Evolutionary conservation across 2,888 invertebrate genomes (phyloP), one percentile per base, ranked within the genome.

Genomic region (Rhagonycha lutea): DNA sequence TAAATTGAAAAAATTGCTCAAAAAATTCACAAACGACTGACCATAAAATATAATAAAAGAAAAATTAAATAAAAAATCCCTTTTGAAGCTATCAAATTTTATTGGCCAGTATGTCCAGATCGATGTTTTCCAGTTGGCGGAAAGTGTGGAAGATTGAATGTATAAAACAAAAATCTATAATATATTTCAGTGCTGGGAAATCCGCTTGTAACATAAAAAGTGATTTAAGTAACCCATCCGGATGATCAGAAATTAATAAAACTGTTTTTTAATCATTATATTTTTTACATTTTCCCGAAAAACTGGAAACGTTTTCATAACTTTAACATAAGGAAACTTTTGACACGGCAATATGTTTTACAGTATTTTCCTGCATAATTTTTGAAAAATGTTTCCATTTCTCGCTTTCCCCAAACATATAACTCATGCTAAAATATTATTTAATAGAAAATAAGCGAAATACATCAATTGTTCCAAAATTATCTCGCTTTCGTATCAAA

Each of bases 111-210:
- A 63, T 69, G 73, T 69, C 63, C 69, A 73, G 62, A 73, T 69
- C 69, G 47, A 73, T 73, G 73, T 73, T 23, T 73, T 73, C 73
- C 60, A 26, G 69, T n/a, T 63, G 28, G 63, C 23, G 63, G 69
- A 62, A 69, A 26, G 32, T 72, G 61, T 23, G 61, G 68, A 72
- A 72, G 68, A 72, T 68, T 68, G 72, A 68, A 72, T 72, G 68
- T 14, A 71, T 47, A 71, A 65, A 63, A 14, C 62, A 71, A 61
- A 72, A 29, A 14, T 23, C 9, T 60, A 24, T 67, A 24, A 65
- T 60, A 72, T 67, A 67, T 63, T 62, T 70, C 29, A 5, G 11
- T 23, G n/a, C n/a, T n/a, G 61, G 9, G 28, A 24, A 18, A 14
- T 23, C 24, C 61, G 14, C 11, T 60, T 47, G 1, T 5, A 32